These are phyloP conservation scores for Enteromius mattozi DNA, from an alignment of 2,797 vertebrate species.

Conservation along the genomic window DNA sequence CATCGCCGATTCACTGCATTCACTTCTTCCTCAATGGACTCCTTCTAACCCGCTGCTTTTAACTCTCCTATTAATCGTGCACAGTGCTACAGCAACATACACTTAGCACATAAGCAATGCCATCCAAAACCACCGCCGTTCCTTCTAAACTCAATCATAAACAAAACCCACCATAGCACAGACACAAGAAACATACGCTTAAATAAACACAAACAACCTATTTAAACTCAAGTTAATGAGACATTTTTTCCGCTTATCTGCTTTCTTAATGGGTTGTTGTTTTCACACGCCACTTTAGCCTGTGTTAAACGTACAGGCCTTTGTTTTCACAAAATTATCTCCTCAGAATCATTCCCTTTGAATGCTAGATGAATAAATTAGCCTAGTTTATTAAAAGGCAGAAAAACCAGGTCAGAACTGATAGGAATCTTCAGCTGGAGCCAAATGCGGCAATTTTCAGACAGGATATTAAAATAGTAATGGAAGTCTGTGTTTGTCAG, in stretches of 20 bases:
- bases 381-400: conserved; percentile 70
- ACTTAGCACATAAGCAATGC: background rate
- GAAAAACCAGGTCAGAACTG: conserved; percentile 73
- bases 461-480: conserved; percentile 74
- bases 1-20: conserved; percentile 18
- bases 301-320: conserved; percentile 21
- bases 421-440: conserved; percentile 73
- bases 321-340: conserved; percentile 67
- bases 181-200: background rate
- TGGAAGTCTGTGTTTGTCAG: conserved; percentile 73
- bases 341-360: conserved; percentile 23
- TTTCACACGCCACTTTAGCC: conserved; percentile 24
- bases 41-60: conserved; percentile 14
- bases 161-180: conserved; percentile 6
- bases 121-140: background rate
- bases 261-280: conserved; percentile 75
- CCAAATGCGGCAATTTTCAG: conserved; percentile 71
- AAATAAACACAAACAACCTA: conserved; percentile 68
- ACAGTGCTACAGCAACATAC: background rate
- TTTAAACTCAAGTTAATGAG: conserved; percentile 72
- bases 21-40: conserved; percentile 36
- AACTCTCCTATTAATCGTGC: conserved; percentile 39
- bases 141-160: background rate
- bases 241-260: conserved; percentile 68
- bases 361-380: conserved; percentile 73